These are phyloP conservation scores for Agrotis ipsilon DNA, from an alignment of 2,888 invertebrate genomes.

Conservation along the genomic window DNA sequence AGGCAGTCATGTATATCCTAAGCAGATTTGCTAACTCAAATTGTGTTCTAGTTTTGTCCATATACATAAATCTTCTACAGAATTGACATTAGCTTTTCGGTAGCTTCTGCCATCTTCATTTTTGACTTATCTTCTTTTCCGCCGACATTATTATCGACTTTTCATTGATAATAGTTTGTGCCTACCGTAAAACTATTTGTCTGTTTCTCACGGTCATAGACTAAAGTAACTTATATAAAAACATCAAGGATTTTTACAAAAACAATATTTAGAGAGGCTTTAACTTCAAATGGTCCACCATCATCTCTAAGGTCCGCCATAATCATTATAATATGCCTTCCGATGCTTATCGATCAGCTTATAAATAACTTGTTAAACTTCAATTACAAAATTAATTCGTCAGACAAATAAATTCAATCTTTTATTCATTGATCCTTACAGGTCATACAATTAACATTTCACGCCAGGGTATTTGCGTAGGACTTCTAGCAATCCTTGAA, in stretches of 20 bases:
- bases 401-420: constrained; percentile 37
- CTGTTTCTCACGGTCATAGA: too few species aligned
- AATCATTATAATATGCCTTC: not conserved
- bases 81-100: not conserved
- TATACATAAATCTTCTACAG: too few species aligned
- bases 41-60: too few species aligned
- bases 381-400: constrained; percentile 9
- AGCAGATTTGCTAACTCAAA: not conserved
- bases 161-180: too few species aligned
- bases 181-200: too few species aligned
- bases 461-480: constrained; percentile 60
- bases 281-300: not conserved
- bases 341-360: not conserved
- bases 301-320: too few species aligned
- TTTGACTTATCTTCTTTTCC: not conserved
- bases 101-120: not conserved
- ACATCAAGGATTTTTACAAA: too few species aligned
- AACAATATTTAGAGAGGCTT: not conserved
- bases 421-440: constrained; percentile 43
- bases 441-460: constrained; percentile 47
- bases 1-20: not conserved
- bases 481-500: constrained; percentile 63
- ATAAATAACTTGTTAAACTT: constrained; percentile 6
- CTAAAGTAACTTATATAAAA: too few species aligned
- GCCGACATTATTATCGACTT: too few species aligned